Evolutionary conservation across 2,113 vertebrate species (phyloP).

Genomic region (Vireo altiloquus): DNA sequence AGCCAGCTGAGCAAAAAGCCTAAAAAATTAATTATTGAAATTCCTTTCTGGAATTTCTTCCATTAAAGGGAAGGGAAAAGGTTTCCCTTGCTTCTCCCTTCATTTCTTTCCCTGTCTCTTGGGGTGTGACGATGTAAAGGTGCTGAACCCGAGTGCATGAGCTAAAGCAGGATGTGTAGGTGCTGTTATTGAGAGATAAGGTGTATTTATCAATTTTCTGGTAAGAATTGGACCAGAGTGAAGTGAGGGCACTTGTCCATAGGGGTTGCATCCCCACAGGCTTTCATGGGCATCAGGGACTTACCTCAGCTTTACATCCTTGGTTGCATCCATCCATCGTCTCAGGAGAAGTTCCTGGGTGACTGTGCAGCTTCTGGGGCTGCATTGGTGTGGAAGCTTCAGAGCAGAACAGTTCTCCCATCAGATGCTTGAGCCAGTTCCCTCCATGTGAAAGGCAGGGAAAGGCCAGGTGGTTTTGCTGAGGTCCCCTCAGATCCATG

Average conservation of each 20-base stretch:
- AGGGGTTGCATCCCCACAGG: background rate
- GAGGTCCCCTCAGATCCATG: fast-evolving
- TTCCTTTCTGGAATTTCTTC: background rate
- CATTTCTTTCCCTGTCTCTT: background rate
- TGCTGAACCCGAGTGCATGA: background rate
- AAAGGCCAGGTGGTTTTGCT: background rate
- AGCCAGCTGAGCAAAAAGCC: background rate
- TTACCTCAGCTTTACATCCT: background rate
- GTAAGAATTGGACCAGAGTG: background rate
- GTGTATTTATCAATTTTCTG: background rate
- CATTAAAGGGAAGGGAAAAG: background rate
- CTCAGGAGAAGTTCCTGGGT: fast-evolving
- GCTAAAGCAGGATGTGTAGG: background rate
- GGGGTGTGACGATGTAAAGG: fast-evolving
- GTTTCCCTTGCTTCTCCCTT: background rate
- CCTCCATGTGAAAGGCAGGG: background rate
- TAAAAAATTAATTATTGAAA: background rate
- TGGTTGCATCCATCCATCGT: background rate
- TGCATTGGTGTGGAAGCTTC: background rate
- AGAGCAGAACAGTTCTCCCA: background rate
- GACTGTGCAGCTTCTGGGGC: fast-evolving
- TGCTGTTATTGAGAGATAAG: background rate
- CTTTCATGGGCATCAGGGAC: background rate
- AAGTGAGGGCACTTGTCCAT: fast-evolving
- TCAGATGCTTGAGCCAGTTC: fast-evolving